Evolutionary conservation across 1,140 invertebrate genomes (phyloP), one percentile per base, ranked within the genome.

Genomic region (Limonius californicus): DNA sequence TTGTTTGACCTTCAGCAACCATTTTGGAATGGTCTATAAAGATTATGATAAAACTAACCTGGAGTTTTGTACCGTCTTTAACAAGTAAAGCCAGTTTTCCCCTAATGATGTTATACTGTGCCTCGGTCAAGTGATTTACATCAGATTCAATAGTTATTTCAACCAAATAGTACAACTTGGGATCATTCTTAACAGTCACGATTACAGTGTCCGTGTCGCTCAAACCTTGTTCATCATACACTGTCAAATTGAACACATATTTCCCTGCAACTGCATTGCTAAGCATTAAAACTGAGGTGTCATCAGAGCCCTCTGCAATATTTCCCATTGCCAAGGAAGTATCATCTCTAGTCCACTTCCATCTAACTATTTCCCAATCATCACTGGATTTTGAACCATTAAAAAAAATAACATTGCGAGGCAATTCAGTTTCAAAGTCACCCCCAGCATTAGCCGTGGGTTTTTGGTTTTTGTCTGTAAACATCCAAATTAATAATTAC

Each of bases 361-460:
- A 97, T 56, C 86, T 84, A 3, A 87, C 87, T 61, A 97, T 93
- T 16, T 84, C 85, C 66, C 94, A 85, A 78, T 98, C 95, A 78
- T 98, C 95, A 50, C 80, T 87, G 0, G 94, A 97, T 54, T 83
- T 79, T 0, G 89, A 88, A 0, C 95, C 95, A 80, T 97, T 95
- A 20, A 97, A 79, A 27, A 87, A 81, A 0, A 97, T 81, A 6
- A 90, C 84, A 16, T 83, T 85, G 1, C 87, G 75, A 0, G 94
- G 94, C 9, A 94, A 77, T 6, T 85, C 81, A 0, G 95, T 79
- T 23, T 86, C 87, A 70, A 89, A 84, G 78, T 95, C 90, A 0
- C 89, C 90, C 19, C 93, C 94, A 16, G 90, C 94, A 74, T 93
- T 88, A 0, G 94, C 94, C 73, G 88, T 87, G 0, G 94, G 94